phyloP scores from a whole-genome alignment of 2,888 invertebrate genomes.

The Nemurella pictetii region DNA sequence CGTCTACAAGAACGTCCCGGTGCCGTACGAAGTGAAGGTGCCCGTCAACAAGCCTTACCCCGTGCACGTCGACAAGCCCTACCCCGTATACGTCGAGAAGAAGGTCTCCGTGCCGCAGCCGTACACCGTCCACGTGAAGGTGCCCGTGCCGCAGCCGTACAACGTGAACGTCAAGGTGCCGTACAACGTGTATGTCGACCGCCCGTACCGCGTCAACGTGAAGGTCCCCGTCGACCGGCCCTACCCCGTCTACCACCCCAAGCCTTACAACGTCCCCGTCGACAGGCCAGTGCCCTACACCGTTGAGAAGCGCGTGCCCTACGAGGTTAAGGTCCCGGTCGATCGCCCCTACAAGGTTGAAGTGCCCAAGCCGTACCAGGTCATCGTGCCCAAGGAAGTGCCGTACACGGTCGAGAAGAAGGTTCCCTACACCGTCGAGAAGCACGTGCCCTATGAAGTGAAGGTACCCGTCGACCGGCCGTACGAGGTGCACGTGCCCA shows the following conservation, averaged over 20 bases:
- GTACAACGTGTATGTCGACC: constrained; percentile 40
- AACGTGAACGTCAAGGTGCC: constrained; percentile 41
- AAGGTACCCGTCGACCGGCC: constrained; percentile 47
- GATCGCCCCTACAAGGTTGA: constrained; percentile 77
- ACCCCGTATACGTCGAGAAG: constrained; percentile 68
- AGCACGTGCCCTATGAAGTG: constrained; percentile 46
- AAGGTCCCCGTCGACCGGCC: constrained; percentile 42
- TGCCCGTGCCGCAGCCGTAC: constrained; percentile 66
- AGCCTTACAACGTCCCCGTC: constrained; percentile 72
- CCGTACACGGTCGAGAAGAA: constrained; percentile 65
- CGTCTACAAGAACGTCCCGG: constrained; percentile 71
- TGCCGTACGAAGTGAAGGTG: constrained; percentile 49
- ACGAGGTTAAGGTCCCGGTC: constrained; percentile 69
- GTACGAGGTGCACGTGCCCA: constrained; percentile 20
- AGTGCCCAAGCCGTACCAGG: constrained; percentile 69
- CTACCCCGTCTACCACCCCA: constrained; percentile 56
- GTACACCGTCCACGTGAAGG: constrained; percentile 65
- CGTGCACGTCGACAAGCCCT: constrained; percentile 70
- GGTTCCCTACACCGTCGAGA: constrained; percentile 46
- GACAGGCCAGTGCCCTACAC: constrained; percentile 62
- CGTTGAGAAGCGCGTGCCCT: constrained; percentile 42
- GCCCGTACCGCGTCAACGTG: constrained; percentile 41
- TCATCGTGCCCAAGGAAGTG: constrained; percentile 47
- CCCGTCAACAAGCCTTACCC: constrained; percentile 72
- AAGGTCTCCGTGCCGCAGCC: constrained; percentile 72